Evolutionary conservation across 2,888 invertebrate species (phyloP).

Genomic region (Acronicta leporina): DNA sequence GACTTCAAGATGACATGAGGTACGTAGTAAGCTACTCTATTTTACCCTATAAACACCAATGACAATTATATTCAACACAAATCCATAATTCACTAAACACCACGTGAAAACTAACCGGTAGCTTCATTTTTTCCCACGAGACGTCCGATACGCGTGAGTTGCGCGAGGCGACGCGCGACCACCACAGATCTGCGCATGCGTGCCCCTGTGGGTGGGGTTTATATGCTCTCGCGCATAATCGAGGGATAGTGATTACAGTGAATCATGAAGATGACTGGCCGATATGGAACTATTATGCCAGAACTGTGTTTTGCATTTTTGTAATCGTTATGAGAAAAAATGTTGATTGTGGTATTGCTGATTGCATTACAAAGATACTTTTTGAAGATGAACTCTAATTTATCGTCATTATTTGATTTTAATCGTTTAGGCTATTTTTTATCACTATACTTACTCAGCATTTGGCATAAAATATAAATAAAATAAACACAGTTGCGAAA

Average conservation of each 20-base stretch:
- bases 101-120: conserved; percentile 53
- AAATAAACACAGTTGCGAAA: too few species aligned
- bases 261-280: conserved; percentile 29
- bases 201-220: conserved; percentile 31
- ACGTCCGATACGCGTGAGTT: conserved; percentile 28
- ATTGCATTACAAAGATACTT: conserved; percentile 2
- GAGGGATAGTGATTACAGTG: conserved; percentile 35
- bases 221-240: conserved; percentile 52
- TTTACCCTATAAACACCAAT: conserved; percentile 1
- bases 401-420: background rate
- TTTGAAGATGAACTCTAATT: background rate
- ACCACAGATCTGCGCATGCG: conserved; percentile 38
- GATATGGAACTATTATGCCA: conserved; percentile 13
- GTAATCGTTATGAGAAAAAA: conserved; percentile 26
- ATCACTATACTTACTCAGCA: too few species aligned
- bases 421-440: background rate
- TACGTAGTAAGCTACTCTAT: background rate
- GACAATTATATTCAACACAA: background rate
- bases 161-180: conserved; percentile 29
- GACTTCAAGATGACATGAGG: background rate
- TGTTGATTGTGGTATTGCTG: conserved; percentile 10
- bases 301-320: conserved; percentile 27
- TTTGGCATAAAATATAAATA: too few species aligned
- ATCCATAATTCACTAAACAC: conserved; percentile 28
- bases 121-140: conserved; percentile 40